Evolutionary conservation across 2,113 vertebrate species (phyloP), one percentile per base, ranked within the genome.

Genomic region (Thinocorus orbignyianus): DNA sequence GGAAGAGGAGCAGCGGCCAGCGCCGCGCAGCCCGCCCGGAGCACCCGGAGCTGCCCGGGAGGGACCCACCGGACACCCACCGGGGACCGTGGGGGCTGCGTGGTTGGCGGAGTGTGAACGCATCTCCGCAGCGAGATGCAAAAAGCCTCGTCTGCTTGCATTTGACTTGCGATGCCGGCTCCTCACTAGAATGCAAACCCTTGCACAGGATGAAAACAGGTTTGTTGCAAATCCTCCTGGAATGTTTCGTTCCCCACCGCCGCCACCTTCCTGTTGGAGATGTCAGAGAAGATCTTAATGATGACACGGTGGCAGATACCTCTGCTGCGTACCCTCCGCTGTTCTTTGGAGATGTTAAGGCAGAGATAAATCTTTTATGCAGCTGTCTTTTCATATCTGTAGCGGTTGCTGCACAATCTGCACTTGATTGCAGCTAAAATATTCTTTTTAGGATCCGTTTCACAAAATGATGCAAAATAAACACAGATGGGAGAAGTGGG

Each of bases 151-250:
- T 70, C 81, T 82, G 97, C 94, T 91, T 31, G 95, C 91, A 10
- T 80, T 92, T 96, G 95, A 96, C 82, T 92, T 80, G 95, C 68
- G 39, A 94, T 97, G 97, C 97, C 84, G 94, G 94, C 91, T 97
- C 68, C 97, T 90, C 83, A 70, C 95, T 96, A 98, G 97, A 96
- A 97, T 96, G 98, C 97, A 81, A 97, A 97, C 78, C 82, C 93
- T 91, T 57, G 97, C 96, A 90, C 97, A 96, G 70, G 97, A 98
- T 98, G 98, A 97, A 96, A 98, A 90, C 98, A 98, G 98, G 98
- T 98, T 97, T 90, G 98, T 98, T 35, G 76, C 92, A 39, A 89
- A 89, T 90, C 74, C 85, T 91, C 48, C 74, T 89, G 86, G 51
- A 86, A 86, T 6, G 54, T 76, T 84, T 69, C 54, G 1, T 25